Evolutionary conservation across 2,113 vertebrate genomes (phyloP), one percentile per base, ranked within the genome.

Genomic region (Entelurus aequoreus): DNA sequence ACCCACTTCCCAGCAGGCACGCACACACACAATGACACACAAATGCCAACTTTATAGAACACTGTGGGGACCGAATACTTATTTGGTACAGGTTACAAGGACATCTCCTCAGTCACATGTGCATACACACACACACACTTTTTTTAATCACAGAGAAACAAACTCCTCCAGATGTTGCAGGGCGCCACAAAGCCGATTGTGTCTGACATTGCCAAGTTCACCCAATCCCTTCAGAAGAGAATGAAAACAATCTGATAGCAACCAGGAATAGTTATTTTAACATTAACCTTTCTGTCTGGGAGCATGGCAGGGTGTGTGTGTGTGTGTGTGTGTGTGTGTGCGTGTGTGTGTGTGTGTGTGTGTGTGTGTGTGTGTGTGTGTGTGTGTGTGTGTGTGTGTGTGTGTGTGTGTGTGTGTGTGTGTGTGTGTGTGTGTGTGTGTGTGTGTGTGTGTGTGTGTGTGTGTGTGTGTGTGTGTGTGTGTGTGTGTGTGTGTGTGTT

Each of bases 171-270:
- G 78, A 71, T 84, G 78, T 84, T 79, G 75, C 62, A 48, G 55
- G 56, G 28, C 69, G 6, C 53, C 70, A 80, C 65, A 81, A 82
- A 81, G 81, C 78, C 63, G 75, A 81, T 86, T 83, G 72, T 77
- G 66, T 75, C 71, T 66, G 72, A 80, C 76, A 62, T 77, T 65
- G 68, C 12, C 40, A 60, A 12, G 60, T 62, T 68, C 63, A 56
- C 38, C 50, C 53, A 44, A 59, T 63, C 74, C 64, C 48, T 60
- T 72, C 57, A 13, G 64, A 47, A 64, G 60, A 52, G 58, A 68
- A 79, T 63, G 57, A 78, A 72, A 28, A 67, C 68, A 62, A 60
- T 74, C 73, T 69, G 54, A 66, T 35, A 61, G 46, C 38, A 21
- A 65, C 38, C 64, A 42, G 48, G 44, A 8, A 48, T 59, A 53